Evolutionary conservation across 2,797 vertebrate species (phyloP), one percentile per base, ranked within the genome.

Genomic region (Spondyliosoma cantharus): DNA sequence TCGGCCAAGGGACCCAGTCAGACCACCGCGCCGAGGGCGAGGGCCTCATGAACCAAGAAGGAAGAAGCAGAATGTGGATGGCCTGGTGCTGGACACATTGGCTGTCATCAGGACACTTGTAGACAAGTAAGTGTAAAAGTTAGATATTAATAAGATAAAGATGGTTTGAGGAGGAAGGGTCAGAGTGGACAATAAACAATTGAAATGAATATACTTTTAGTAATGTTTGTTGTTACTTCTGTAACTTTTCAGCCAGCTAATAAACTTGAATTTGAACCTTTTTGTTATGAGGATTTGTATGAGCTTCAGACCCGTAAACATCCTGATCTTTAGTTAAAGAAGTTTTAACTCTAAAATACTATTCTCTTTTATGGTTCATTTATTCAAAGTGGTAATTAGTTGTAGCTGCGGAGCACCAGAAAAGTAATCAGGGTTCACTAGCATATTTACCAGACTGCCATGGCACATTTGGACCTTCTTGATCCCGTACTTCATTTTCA

Each of bases 61-160:
- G 89, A 99, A 99, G 94, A 99, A 99, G 81, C 97, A 97, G 91
- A 99, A 99, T 65, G 97, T 99, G 76, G 98, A 99, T 64, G 96
- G 97, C 49, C 94, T 99, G 88, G 98, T 99, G 84, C 96, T 99
- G 93, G 98, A 99, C 92, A 99, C 98, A 0, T 85, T 99, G 90
- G 97, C 98, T 60, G 97, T 99, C 80, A 99, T 99, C 93, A 96
- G 98, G 88, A 99, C 97, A 8, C 96, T 99, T 80, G 98, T 99
- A 67, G 98, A 99, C 95, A 99, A 99, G 98, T 99, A 96, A 97
- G 98, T 95, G 78, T 17, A 66, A 19, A 5, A 61, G 49, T 43
- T 7, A 52, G 6, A 2, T n/a, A 29, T 17, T 29, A 27, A 48
- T n/a, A 27, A 25, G 50, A 27, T 20, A 29, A 14, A 54, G 12